Evolutionary conservation across 2,888 invertebrate species (phyloP), one percentile per base, ranked within the genome.

Genomic region (Temnothorax ravouxi): DNA sequence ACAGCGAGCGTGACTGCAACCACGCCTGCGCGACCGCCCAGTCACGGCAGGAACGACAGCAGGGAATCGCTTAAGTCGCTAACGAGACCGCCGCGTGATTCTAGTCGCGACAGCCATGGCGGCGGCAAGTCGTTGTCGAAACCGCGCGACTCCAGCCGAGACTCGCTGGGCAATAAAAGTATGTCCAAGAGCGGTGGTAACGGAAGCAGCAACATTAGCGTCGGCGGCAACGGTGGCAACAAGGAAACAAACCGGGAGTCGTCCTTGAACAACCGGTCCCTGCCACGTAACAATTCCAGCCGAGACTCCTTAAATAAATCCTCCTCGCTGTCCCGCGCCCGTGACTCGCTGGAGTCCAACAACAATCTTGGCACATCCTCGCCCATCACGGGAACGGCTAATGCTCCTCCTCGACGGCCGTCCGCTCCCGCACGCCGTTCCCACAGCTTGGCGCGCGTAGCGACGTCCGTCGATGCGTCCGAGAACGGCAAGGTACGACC

Each of bases 401-500:
- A 67, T 15, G 72, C 18, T 38, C 92, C 94, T 74, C 93, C 94
- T 72, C 89, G 94, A 84, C 92, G 95, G 89, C 94, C 94, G 75
- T 93, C 95, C 92, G 94, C 95, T 94, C 95, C 94, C 89, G 93
- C 94, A 88, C 94, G 93, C 84, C 92, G 94, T 87, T 93, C 94
- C 84, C 93, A 94, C 92, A 93, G 94, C 89, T 91, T 94, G 91
- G 92, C 95, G 88, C 93, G 94, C 91, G 77, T 86, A 67, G 77
- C 90, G 67, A 84, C 92, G 89, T 93, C 94, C 91, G 93, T 93
- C 88, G 93, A 94, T 90, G 93, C 69, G 41, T 67, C 92, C 87
- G 96, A 96, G 94, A 92, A 92, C 92, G 93, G 94, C 93, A 97
- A 97, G 97, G 97, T 97, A 97, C 97, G 97, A 94, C 95, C 96